Conservation (phyloP, 1,140 invertebrate species). For the Idris sp. region DNA sequence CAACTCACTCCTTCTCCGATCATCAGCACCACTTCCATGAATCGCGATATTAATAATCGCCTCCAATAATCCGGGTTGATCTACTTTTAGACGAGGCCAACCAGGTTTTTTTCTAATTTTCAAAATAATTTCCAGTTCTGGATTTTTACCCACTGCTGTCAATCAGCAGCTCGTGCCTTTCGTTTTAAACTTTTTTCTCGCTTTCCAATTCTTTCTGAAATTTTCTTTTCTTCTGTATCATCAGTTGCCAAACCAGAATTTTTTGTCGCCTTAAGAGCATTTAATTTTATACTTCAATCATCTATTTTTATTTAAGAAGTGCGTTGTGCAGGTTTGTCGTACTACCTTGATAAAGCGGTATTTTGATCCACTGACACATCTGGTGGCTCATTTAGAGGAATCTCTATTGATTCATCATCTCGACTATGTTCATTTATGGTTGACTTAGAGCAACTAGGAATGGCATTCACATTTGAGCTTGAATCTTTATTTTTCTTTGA, state of each 20-base stretch:
- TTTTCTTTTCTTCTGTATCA: background rate
- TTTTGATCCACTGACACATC: too few relatives aligned
- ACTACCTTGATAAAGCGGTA: background rate
- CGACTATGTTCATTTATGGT: too few relatives aligned
- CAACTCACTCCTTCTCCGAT: slow-evolving; percentile 1
- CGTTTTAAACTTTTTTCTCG: slow-evolving; percentile 5
- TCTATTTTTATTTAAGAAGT: slow-evolving; percentile 1
- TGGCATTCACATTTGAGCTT: too few relatives aligned
- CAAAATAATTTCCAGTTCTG: too few relatives aligned
- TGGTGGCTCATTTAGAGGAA: too few relatives aligned
- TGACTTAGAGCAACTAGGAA: too few relatives aligned
- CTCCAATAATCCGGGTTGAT: slow-evolving; percentile 10
- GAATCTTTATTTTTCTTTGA: too few relatives aligned
- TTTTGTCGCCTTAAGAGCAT: background rate
- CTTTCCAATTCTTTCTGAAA: slow-evolving; percentile 1
- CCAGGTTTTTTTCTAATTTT: slow-evolving; percentile 6
- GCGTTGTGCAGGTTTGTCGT: background rate
- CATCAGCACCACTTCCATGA: slow-evolving; percentile 19
- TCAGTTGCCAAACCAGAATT: slow-evolving; percentile 9
- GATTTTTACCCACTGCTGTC: too few relatives aligned
- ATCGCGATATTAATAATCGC: slow-evolving; percentile 18
- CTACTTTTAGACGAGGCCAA: background rate
- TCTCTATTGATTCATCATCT: too few relatives aligned
- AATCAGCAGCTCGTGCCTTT: slow-evolving; percentile 1
- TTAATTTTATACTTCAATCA: slow-evolving; percentile 2